A percentile compares a stretch with the other conserved stretches of the same genome.
phyloP scores from a whole-genome alignment of 2,888 invertebrate species.

The Anthophora plumipes region DNA sequence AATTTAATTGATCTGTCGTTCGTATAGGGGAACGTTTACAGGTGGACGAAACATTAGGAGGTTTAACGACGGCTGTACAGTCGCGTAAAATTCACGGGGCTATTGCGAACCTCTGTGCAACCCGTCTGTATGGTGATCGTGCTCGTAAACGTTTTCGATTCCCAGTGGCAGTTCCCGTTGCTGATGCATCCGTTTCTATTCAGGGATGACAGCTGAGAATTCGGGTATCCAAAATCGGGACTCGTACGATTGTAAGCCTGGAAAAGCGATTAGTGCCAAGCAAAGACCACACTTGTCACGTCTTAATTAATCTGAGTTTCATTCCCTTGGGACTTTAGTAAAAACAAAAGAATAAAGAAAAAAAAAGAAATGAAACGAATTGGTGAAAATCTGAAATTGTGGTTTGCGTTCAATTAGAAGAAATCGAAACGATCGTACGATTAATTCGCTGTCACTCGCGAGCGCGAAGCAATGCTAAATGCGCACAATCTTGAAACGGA shows the following conservation, averaged over 20 bases:
- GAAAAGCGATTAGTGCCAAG: slow-evolving; percentile 83
- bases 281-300: slow-evolving; percentile 71
- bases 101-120: slow-evolving; percentile 76
- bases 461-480: slow-evolving; percentile 48
- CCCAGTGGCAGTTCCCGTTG: slow-evolving; percentile 73
- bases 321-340: neutral
- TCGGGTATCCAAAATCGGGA: slow-evolving; percentile 69
- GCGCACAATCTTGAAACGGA: slow-evolving; percentile 36
- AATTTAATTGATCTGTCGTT: neutral
- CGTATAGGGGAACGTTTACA: neutral
- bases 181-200: slow-evolving; percentile 67
- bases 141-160: slow-evolving; percentile 82
- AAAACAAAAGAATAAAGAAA: too few relatives aligned
- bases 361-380: too few relatives aligned
- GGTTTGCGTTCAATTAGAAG: neutral
- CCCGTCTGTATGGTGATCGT: slow-evolving; percentile 82
- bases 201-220: slow-evolving; percentile 43
- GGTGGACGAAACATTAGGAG: neutral
- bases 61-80: neutral
- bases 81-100: slow-evolving; percentile 25
- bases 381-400: neutral
- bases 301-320: neutral
- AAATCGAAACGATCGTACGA: slow-evolving; percentile 8
- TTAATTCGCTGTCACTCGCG: slow-evolving; percentile 17
- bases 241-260: slow-evolving; percentile 78